These are phyloP conservation scores for Babyrousa celebensis DNA, from an alignment of 2,797 vertebrate species.

Conservation along the genomic window DNA sequence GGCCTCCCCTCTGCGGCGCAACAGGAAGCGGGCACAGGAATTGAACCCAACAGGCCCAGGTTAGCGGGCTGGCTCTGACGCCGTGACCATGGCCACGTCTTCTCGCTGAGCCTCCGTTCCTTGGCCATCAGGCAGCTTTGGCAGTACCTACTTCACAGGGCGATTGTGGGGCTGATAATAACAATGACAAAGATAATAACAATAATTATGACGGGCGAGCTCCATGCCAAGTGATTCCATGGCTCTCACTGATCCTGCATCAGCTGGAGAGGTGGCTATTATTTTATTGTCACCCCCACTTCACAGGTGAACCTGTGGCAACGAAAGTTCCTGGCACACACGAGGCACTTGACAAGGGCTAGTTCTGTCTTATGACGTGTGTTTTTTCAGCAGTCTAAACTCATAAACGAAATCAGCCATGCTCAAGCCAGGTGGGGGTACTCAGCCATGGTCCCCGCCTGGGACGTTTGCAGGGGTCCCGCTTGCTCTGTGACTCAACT, in stretches of 20 bases:
- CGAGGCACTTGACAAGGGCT: conserved; percentile 20
- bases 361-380: conserved; percentile 6
- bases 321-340: not conserved
- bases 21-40: not conserved
- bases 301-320: not conserved
- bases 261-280: not conserved
- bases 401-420: not conserved
- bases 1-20: not conserved
- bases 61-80: not conserved
- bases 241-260: not conserved
- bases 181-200: not conserved
- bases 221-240: not conserved
- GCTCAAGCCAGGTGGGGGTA: not conserved
- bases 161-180: not conserved
- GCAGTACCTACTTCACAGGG: not conserved
- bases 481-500: not conserved
- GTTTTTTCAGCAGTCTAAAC: not conserved
- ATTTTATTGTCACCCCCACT: not conserved
- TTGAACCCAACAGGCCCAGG: not conserved
- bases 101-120: not conserved
- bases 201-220: not conserved
- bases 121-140: not conserved
- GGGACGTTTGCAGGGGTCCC: not conserved
- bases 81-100: not conserved
- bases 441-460: not conserved